Base-by-base conservation (phyloP, 2,797 vertebrate genomes). In the Australoheros facetus region DNA sequence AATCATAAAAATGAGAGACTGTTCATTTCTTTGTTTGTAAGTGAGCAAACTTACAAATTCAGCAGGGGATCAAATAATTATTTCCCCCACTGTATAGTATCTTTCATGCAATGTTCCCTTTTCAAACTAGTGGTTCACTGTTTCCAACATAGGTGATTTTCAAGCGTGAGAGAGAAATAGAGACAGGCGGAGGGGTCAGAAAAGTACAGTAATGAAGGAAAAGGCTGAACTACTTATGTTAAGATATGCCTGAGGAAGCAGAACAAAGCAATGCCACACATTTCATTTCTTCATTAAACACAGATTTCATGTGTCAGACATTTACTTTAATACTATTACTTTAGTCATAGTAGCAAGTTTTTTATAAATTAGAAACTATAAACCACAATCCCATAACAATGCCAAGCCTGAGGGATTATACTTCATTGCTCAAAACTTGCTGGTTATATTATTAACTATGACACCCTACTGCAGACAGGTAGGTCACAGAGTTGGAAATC, bases 111-210 rank as follows among this genome's bases (percentile, higher is more conserved):
- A 91, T 83, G 76, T 53, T 66, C 3, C 21, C 34, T 57, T 75
- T 75, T 80, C 77, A 84, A 73, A 78, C 30, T 82, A 84, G 71
- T 56, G 58, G 78, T 12, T 21, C 21, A 32, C 73, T 39, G 21
- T 80, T 77, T 83, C 45, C 28, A 80, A 75, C 42, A 58, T 87
- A 85, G 80, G 42, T 77, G 59, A 64, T 78, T 81, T 71, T 23
- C 53, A 59, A 70, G 56, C 72, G 4, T 57, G 57, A 62, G 23
- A 11, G 23, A 9, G 56, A 45, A 37, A 54, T 10, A 76, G 39
- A 42, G n/a, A 11, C 42, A 2, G 39, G 39, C 5, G 39, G 11
- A 58, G 71, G 4, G 19, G n/a, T 17, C 51, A 7, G n/a, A 51
- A 34, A 19, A 21, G 23, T 17, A 66, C 39, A 48, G 39, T 17